Base-by-base conservation (phyloP, 1,140 invertebrate genomes). In the Luehdorfia chinensis region DNA sequence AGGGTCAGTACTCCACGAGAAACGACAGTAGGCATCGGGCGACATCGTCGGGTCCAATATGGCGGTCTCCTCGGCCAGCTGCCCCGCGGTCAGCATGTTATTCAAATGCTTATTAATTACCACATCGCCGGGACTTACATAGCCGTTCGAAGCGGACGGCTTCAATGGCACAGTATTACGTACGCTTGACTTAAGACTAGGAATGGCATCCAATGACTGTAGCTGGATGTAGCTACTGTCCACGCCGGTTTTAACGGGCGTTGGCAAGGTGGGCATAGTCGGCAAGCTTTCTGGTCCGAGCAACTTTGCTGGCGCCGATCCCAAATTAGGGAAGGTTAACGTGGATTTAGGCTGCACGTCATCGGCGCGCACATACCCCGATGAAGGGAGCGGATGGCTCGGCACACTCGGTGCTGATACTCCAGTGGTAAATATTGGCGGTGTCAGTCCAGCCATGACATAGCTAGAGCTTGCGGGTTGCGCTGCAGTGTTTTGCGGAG, bases 1-100 rank as follows among this genome's bases (percentile, higher is more conserved):
- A 15, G 80, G 78, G 50, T 87, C 76, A 14, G 72, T 79, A 55
- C 80, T 84, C 76, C 83, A 86, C 0, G 85, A 85, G 49, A 88
- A 87, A 9, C 83, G 65, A 46, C 87, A 87, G 45, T 87, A 88
- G 0, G 86, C 83, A 23, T 87, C 84, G 2, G 87, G 81, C 6
- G 84, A 87, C 70, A 84, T 78, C 14, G 74, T 66, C 1, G 73
- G 75, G 36, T 78, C 77, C 13, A 81, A 47, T 31, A 81, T 71
- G 2, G 70, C 76, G 4, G 80, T 75, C 50, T 84, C 76, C 8
- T 84, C 79, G 3, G 60, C 55, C n/a, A 69, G 56, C 23, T 75
- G 71, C 1, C 69, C 66, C 13, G 62, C 65, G 2, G 69, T 65
- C 27, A 81, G 34, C 47, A 84, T 70, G 49, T 78, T 80, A 45